phyloP scores from a whole-genome alignment of 2,113 vertebrate species.

The Pseudorasbora parva region DNA sequence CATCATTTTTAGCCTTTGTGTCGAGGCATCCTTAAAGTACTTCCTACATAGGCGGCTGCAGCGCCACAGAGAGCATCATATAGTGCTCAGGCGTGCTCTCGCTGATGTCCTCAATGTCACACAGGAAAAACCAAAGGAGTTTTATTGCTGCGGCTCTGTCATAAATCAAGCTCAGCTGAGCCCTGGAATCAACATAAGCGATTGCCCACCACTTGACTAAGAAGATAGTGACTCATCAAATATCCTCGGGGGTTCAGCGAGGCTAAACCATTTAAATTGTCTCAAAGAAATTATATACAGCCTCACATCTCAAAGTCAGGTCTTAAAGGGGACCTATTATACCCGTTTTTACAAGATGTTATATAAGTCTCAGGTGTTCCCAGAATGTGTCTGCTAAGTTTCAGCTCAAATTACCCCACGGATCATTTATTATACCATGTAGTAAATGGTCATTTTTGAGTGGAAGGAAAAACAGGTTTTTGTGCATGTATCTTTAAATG shows the following conservation, averaged over 20 bases:
- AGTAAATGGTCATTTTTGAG: no score
- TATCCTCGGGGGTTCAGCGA: constrained; percentile 7
- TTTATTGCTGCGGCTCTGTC: background rate
- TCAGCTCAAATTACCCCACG: no score
- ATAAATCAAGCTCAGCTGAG: constrained; percentile 14
- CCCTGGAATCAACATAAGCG: constrained; percentile 28
- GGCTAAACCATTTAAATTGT: background rate
- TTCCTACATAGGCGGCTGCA: background rate
- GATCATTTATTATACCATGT: no score
- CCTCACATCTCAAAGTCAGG: constrained; percentile 3
- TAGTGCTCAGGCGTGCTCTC: background rate
- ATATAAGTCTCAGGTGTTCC: no score
- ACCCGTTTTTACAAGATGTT: no score
- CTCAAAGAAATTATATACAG: background rate
- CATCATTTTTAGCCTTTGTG: background rate
- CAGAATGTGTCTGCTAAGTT: no score
- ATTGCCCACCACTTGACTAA: constrained; percentile 5
- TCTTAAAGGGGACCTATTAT: background rate
- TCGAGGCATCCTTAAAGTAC: background rate
- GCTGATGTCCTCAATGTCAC: constrained; percentile 7
- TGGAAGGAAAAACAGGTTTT: no score
- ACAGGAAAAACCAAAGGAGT: background rate
- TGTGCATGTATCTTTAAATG: no score
- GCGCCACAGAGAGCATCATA: background rate
- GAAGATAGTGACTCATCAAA: background rate